Base-by-base conservation (phyloP, 1,140 invertebrate genomes). In the Amyelois transitella region DNA sequence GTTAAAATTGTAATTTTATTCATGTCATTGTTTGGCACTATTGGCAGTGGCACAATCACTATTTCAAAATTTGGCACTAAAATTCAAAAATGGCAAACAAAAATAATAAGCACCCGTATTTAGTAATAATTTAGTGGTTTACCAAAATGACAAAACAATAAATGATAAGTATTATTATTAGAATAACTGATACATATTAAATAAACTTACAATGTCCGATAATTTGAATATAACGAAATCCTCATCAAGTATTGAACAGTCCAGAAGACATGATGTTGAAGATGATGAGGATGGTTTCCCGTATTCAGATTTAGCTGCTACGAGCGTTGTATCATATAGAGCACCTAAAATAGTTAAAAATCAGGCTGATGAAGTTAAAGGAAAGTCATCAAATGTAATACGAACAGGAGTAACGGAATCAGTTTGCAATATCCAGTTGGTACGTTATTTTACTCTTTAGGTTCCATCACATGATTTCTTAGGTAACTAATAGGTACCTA, bases 21-120 rank as follows among this genome's bases (percentile, higher is more conserved):
- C n/a, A n/a, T n/a, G n/a, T n/a, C n/a, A n/a, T n/a, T n/a, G n/a
- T n/a, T n/a, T n/a, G n/a, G n/a, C n/a, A n/a, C n/a, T n/a, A n/a
- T n/a, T n/a, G n/a, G n/a, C n/a, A n/a, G n/a, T n/a, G n/a, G n/a
- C n/a, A 44, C 43, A n/a, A 22, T 4, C 14, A n/a, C 10, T n/a
- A 48, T 20, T 12, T 21, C 6, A 21, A n/a, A 21, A 25, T 60
- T 63, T 55, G 63, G 51, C 61, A 54, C 60, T 21, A 58, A 28
- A 58, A 60, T 70, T 70, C 32, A 70, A 70, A 64, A 62, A 56
- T 60, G 52, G 45, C 22, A 17, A 53, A 48, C 7, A 28, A 28
- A 28, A 28, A 28, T 3, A 28, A 28, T 28, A 28, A 28, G 12
- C 3, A 10, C 12, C 12, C 12, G 1, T 28, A 2, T 2, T 28